Percentiles rank a stretch among this genome's conserved stretches.
Evolutionary conservation across 2,797 vertebrate genomes (phyloP).

Genomic region (Megaceryle alcyon): DNA sequence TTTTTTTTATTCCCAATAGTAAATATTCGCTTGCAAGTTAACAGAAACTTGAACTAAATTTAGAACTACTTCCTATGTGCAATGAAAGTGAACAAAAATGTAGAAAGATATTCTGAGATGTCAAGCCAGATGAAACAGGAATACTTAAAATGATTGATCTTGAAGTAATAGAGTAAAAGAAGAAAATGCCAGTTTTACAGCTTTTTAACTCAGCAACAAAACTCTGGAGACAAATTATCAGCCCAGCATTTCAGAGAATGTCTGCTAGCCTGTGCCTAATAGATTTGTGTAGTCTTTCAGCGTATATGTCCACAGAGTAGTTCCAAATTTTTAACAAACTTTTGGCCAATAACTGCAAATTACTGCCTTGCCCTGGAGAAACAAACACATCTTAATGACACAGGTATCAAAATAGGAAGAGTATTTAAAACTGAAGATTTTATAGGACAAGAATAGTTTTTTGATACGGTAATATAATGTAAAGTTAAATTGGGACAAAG

Average conservation of each 20-base stretch:
- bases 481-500: neutral
- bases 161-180: neutral
- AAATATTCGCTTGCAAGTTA: neutral
- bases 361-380: too few species aligned
- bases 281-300: neutral
- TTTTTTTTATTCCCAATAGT: neutral
- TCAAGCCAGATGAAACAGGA: neutral
- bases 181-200: neutral
- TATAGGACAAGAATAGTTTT: neutral
- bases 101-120: neutral
- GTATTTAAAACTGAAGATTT: neutral
- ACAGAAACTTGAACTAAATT: neutral
- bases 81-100: neutral
- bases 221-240: neutral
- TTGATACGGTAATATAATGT: neutral
- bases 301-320: neutral
- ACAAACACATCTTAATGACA: too few species aligned
- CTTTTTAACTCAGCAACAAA: neutral
- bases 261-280: neutral
- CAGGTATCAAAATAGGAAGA: too few species aligned
- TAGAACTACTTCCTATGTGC: neutral
- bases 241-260: neutral
- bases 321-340: neutral
- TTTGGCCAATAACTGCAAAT: neutral
- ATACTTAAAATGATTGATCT: neutral